Evolutionary conservation across 92 coral and sea anemone species (phyloP).

Genomic region (Desmophyllum pertusum): DNA sequence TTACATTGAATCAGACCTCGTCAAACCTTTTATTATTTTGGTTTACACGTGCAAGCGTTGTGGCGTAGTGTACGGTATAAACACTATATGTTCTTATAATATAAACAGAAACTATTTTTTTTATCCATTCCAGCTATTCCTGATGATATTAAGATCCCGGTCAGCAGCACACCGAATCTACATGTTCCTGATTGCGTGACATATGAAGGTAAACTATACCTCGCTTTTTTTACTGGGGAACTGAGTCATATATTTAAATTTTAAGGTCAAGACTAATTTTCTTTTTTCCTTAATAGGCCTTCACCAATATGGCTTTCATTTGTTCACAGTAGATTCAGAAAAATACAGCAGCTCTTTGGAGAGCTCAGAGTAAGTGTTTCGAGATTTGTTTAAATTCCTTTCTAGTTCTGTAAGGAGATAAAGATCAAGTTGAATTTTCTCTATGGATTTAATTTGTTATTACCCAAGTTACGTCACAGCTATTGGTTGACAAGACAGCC

Average conservation of each 20-base stretch:
- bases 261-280: too few relatives aligned
- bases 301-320: not conserved
- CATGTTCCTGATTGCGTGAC: not conserved
- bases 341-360: not conserved
- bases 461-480: too few relatives aligned
- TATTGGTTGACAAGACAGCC: too few relatives aligned
- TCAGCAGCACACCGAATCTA: not conserved
- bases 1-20: too few relatives aligned
- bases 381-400: not conserved
- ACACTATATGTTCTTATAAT: too few relatives aligned
- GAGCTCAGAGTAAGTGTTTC: not conserved
- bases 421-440: not conserved
- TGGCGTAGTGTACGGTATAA: too few relatives aligned
- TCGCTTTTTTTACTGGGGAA: too few relatives aligned
- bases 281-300: not conserved
- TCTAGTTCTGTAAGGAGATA: not conserved
- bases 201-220: constrained; percentile 3
- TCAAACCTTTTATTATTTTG: too few relatives aligned
- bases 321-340: not conserved
- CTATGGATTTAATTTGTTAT: too few relatives aligned
- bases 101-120: not conserved
- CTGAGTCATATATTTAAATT: too few relatives aligned
- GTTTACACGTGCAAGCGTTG: too few relatives aligned
- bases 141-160: not conserved
- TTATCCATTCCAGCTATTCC: not conserved